Conservation (phyloP, 2,797 vertebrate genomes). For the Florisuga fusca region DNA sequence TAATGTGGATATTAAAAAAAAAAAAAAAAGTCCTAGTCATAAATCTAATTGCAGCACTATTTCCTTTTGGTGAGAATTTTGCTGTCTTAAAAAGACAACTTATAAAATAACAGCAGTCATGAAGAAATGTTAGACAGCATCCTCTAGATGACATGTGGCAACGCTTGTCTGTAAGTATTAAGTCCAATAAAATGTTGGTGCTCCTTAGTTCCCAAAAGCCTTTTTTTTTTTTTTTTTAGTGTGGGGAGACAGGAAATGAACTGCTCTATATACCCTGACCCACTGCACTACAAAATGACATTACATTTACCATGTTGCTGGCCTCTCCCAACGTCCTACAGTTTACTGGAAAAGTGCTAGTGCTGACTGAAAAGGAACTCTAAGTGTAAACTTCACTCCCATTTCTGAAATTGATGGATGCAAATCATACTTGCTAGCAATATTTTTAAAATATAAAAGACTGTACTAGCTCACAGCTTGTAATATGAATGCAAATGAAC, state of each 20-base stretch:
- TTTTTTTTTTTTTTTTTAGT: neutral
- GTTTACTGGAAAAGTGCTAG: neutral
- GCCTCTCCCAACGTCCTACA: neutral
- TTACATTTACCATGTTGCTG: neutral
- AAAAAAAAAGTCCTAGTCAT: neutral
- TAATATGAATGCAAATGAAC: conserved; percentile 86
- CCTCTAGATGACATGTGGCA: neutral
- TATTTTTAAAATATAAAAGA: conserved; percentile 78
- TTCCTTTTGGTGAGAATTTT: neutral
- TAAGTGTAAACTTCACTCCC: conserved; percentile 32
- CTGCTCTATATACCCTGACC: neutral
- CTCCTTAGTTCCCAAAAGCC: neutral
- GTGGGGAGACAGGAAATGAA: neutral
- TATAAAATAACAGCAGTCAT: neutral
- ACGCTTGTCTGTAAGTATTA: neutral
- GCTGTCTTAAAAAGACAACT: neutral
- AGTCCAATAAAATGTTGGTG: neutral
- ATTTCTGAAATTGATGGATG: conserved; percentile 66
- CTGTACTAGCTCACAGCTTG: conserved; percentile 78
- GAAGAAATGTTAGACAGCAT: neutral
- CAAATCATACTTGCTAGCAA: conserved; percentile 74
- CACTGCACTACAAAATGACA: neutral
- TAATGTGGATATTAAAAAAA: neutral
- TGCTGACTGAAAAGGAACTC: neutral
- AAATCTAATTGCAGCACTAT: neutral